These are phyloP conservation scores for Cherax destructor DNA, from an alignment of 1,140 invertebrate species.

Conservation along the genomic window DNA sequence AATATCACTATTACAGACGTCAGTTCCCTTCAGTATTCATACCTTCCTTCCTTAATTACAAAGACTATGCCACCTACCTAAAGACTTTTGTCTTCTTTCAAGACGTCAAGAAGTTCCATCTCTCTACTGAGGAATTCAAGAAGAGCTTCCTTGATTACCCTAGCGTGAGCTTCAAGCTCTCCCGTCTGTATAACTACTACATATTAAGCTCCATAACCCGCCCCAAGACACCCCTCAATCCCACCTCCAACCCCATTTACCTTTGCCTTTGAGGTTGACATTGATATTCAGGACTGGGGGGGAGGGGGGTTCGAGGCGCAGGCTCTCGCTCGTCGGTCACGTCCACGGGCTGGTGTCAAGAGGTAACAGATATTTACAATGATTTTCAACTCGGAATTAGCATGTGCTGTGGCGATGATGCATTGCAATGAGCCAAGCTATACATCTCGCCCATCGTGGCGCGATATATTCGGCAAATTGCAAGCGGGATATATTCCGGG, in stretches of 20 bases:
- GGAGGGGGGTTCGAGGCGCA: not conserved
- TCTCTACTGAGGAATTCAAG: too few relatives aligned
- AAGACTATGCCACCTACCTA: too few relatives aligned
- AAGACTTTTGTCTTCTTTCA: too few relatives aligned
- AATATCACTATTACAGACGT: too few relatives aligned
- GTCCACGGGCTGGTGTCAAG: slow-evolving; percentile 24
- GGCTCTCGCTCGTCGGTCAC: slow-evolving; percentile 3
- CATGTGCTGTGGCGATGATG: slow-evolving; percentile 23
- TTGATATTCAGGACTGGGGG: slow-evolving; percentile 3
- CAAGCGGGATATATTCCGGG: not conserved
- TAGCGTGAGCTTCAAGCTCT: not conserved
- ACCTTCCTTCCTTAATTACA: too few relatives aligned
- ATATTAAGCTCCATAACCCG: too few relatives aligned
- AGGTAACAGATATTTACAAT: slow-evolving; percentile 27
- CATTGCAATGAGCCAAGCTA: slow-evolving; percentile 23
- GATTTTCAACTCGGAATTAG: slow-evolving; percentile 20
- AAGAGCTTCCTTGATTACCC: too few relatives aligned
- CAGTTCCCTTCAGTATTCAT: too few relatives aligned
- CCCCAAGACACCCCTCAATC: too few relatives aligned
- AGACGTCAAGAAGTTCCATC: too few relatives aligned
- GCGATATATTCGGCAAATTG: slow-evolving; percentile 21
- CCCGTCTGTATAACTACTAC: not conserved
- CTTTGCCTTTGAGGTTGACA: slow-evolving; percentile 27
- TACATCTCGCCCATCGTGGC: not conserved
- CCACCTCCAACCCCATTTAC: not conserved